Percentiles rank a stretch among this genome's conserved stretches.
Evolutionary conservation across 2,113 vertebrate genomes (phyloP).

Genomic region (Vireo altiloquus): DNA sequence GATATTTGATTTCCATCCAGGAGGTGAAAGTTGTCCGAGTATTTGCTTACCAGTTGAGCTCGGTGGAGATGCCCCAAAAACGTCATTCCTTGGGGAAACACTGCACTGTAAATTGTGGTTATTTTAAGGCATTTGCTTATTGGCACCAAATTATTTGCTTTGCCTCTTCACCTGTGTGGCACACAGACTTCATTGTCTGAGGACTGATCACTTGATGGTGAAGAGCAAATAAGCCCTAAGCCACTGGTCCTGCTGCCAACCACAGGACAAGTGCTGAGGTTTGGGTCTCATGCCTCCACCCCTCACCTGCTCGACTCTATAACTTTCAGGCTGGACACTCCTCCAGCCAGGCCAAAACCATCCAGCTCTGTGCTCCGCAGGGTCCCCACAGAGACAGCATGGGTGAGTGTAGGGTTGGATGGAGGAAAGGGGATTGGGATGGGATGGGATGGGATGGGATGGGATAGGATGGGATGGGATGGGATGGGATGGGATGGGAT

Average conservation of each 20-base stretch:
- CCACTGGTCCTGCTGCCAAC: neutral
- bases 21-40: neutral
- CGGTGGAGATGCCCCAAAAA: neutral
- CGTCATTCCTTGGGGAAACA: conserved; percentile 2
- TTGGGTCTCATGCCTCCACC: conserved; percentile 25
- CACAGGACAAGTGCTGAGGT: neutral
- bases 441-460: neutral
- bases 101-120: neutral
- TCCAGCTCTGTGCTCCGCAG: neutral
- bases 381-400: neutral
- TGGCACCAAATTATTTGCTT: conserved; percentile 31
- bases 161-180: neutral
- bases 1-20: conserved; percentile 1
- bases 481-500: neutral
- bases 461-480: neutral
- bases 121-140: neutral
- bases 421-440: neutral
- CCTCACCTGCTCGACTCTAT: conserved; percentile 13
- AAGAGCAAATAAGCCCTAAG: conserved; percentile 22
- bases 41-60: neutral
- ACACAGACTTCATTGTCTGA: neutral
- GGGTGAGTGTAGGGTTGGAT: conserved; percentile 25
- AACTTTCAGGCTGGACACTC: conserved; percentile 18
- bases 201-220: neutral
- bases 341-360: neutral